Conservation (phyloP, 2,888 invertebrate species). For the Standfussiana lucernea region DNA sequence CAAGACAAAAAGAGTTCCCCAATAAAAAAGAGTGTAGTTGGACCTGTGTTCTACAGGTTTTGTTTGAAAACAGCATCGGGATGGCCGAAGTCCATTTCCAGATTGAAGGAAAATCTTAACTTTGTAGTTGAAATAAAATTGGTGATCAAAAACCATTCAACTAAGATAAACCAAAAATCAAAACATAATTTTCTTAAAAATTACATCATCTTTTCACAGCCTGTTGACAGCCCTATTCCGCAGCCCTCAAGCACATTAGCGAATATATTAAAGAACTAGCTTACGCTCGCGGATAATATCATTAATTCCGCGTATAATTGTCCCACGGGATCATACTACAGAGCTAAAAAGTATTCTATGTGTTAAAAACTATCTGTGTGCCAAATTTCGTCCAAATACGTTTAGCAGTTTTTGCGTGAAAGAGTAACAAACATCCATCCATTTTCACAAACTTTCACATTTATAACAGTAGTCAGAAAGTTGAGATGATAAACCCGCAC, state of each 20-base stretch:
- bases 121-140: neutral
- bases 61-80: too few species aligned
- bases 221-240: constrained; percentile 22
- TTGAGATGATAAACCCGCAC: constrained; percentile 30
- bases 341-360: neutral
- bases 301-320: neutral
- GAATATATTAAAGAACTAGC: constrained; percentile 22
- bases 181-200: neutral
- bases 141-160: neutral
- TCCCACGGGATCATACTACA: neutral
- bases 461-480: neutral
- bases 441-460: neutral
- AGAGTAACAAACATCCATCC: neutral
- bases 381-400: neutral
- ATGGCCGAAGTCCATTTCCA: too few species aligned
- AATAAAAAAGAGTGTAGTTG: too few species aligned
- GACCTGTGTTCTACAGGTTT: too few species aligned
- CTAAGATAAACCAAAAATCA: neutral
- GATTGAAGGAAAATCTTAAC: too few species aligned
- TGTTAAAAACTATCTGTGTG: neutral
- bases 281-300: too few species aligned
- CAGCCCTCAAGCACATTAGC: constrained; percentile 14
- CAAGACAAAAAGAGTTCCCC: too few species aligned
- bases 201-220: neutral
- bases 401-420: neutral